Base-by-base conservation (phyloP, 1,140 invertebrate genomes). In the Cherax quadricarinatus region DNA sequence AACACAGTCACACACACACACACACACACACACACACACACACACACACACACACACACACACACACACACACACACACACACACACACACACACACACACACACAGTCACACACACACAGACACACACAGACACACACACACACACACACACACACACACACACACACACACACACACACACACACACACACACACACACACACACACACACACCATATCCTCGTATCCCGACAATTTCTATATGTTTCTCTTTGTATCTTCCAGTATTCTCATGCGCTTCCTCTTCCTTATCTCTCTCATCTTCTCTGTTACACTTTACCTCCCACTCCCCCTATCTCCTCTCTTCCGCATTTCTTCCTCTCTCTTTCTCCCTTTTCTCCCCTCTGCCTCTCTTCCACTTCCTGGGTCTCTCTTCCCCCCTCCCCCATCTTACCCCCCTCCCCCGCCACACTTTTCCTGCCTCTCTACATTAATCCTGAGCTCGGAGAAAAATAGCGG, bases 381-480 rank as follows among this genome's bases (percentile, higher is more conserved):
- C 73, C 57, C 7, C n/a, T 73, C 51, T 24, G 30, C 82, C 53
- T 62, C 80, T 51, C 24, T 14, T 84, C 24, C 41, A 14, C 53
- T 53, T 78, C 62, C n/a, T 66, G 21, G 41, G 73, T 53, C 18
- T 5, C 21, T 30, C 21, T 48, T 21, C 41, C 70, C 24, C 18
- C 79, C 21, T 62, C 49, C 49, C 79, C 24, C 49, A 49, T n/a
- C 66, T 60, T 18, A 30, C 79, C 24, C 82, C 70, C 89, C 66
- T 21, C 51, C 60, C 60, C 51, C 24, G 49, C 70, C 79, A 70
- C 79, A 86, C 90, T 84, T 92, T 87, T 87, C 24, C 85, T 75
- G 60, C 75, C 84, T 51, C 57, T 82, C 79, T 87, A 92, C 85
- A 92, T 92, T 92, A 92, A 92, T 86, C 85, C 90, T 70, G 84